phyloP scores from a whole-genome alignment of 2,888 invertebrate genomes.

The Mechanitis messenoides region DNA sequence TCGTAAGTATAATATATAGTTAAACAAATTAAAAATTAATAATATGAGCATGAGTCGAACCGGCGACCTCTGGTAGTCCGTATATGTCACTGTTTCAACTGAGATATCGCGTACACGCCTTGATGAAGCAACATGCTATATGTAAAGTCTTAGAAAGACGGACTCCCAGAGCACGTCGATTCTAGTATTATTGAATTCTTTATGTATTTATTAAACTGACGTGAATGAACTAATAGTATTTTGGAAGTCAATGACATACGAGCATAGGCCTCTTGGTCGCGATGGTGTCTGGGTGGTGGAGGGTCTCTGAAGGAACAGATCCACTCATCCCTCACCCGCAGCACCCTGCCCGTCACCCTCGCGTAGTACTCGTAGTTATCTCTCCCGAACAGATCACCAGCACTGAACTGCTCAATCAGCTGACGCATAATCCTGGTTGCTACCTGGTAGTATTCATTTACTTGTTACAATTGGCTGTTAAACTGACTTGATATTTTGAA shows the following conservation, averaged over 20 bases:
- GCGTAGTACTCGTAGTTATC: slow-evolving; percentile 97
- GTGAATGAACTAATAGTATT: no score
- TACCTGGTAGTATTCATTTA: slow-evolving; percentile 73
- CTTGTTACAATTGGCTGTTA: neutral
- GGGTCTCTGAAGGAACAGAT: slow-evolving; percentile 95
- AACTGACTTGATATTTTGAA: no score
- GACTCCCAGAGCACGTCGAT: neutral
- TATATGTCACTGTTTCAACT: no score
- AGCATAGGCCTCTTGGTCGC: slow-evolving; percentile 81
- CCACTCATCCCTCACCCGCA: slow-evolving; percentile 96
- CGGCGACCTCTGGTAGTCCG: no score
- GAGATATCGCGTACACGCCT: no score
- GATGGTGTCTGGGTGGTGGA: slow-evolving; percentile 79
- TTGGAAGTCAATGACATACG: slow-evolving; percentile 59
- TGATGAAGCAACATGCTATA: no score
- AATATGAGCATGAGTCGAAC: no score
- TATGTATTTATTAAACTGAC: no score
- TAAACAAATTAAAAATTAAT: no score
- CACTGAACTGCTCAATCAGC: slow-evolving; percentile 97
- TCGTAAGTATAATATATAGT: no score
- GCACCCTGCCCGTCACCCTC: slow-evolving; percentile 92
- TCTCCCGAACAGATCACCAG: slow-evolving; percentile 94
- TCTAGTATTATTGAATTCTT: neutral
- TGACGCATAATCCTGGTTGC: slow-evolving; percentile 98
- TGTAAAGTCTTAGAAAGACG: no score